phyloP scores from a whole-genome alignment of 2,113 vertebrate species.

The Scomber colias region DNA sequence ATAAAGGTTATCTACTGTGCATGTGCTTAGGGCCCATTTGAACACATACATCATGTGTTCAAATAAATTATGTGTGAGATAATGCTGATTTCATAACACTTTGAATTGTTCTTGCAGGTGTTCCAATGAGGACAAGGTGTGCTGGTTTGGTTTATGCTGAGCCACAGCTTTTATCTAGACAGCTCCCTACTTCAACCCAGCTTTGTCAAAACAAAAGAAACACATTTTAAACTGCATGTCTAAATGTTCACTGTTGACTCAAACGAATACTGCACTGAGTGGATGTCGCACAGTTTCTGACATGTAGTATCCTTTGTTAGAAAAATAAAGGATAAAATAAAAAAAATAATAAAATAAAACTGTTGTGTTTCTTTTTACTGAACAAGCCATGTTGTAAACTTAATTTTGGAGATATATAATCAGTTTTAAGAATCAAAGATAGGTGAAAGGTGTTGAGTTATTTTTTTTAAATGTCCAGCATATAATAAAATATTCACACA shows the following conservation, averaged over 20 bases:
- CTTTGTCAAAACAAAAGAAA: constrained; percentile 4
- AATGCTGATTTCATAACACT: not conserved
- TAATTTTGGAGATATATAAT: not conserved
- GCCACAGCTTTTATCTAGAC: not conserved
- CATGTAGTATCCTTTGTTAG: not conserved
- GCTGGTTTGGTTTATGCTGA: constrained; percentile 17
- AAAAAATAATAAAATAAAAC: not conserved
- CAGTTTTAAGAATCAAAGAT: not conserved
- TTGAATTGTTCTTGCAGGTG: not conserved
- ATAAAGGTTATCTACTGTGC: no score
- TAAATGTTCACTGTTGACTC: not conserved
- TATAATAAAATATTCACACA: not conserved
- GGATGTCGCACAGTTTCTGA: not conserved
- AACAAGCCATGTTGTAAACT: not conserved
- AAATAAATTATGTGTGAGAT: not conserved
- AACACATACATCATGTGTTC: no score
- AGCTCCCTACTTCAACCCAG: constrained; percentile 12
- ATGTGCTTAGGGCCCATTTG: not conserved
- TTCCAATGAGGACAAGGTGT: constrained; percentile 1
- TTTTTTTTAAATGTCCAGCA: no score
- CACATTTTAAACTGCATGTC: not conserved
- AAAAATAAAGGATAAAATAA: constrained; percentile 18
- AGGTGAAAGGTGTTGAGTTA: no score
- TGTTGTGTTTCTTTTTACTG: not conserved
- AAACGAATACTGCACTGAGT: not conserved